Evolutionary conservation across 2,888 invertebrate genomes (phyloP), one percentile per base, ranked within the genome.

Genomic region (Alsophila aescularia): DNA sequence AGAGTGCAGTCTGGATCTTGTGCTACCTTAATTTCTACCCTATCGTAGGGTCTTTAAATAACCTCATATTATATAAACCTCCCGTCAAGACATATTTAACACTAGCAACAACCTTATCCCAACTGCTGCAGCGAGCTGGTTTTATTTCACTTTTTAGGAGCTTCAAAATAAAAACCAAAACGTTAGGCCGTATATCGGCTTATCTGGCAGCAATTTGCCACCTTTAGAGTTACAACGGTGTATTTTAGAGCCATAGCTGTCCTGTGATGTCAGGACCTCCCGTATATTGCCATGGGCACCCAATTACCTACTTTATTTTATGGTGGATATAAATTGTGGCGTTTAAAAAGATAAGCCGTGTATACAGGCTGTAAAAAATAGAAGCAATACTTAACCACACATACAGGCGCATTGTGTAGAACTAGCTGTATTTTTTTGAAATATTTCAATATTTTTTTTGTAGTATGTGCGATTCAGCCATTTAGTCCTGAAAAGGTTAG

Each of bases 291-390:
- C 49, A 58, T 47, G 54, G 58, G 14, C 42, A 50, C 57, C 56
- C 60, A 63, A 65, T 64, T 63, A 65, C 58, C 60, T 52, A 62
- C 64, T 60, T 63, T 60, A 65, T 64, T 64, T 64, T 65, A 63
- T 62, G 54, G 53, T n/a, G 21, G 43, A 50, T 44, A 62, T 64
- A 66, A 65, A 63, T 65, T 53, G 45, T 53, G 58, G 44, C 41
- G 42, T 49, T 58, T 58, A 61, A 64, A 64, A 63, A 64, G 66
- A 67, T 66, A 67, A 64, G 52, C 55, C 32, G 61, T 5, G 7
- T 7, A 1, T 8, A 5, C 24, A 5, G 24, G 8, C 7, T 8
- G 7, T 24, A 5, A 5, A 7, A 24, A 5, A 24, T 6, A n/a
- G 24, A 7, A 24, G 4, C 5, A 1, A 24, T 2, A 24, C 8